Conservation (phyloP, 1,140 invertebrate species). For the Brevipalpus yothersi region DNA sequence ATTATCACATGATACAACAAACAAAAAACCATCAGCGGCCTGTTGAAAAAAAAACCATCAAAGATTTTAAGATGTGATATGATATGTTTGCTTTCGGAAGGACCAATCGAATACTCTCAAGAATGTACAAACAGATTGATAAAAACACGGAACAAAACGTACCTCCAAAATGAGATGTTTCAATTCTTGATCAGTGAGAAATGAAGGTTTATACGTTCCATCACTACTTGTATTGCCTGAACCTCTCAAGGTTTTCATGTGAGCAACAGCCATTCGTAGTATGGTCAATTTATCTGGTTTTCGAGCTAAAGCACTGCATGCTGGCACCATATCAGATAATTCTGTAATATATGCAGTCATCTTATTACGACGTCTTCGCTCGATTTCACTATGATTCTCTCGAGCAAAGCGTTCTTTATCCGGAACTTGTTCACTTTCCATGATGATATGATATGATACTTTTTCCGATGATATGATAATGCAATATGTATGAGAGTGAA, state of each 20-base stretch:
- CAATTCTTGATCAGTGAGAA: conserved; percentile 93
- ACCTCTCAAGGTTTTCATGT: conserved; percentile 89
- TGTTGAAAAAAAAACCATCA: conserved; percentile 13
- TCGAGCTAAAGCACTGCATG: conserved; percentile 79
- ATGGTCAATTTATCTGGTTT: conserved; percentile 99
- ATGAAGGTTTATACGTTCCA: conserved; percentile 90
- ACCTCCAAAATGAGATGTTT: conserved; percentile 91
- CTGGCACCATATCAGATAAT: conserved; percentile 98
- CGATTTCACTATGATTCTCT: conserved; percentile 99
- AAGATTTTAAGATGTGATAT: neutral
- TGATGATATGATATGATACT: neutral
- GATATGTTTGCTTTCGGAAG: neutral
- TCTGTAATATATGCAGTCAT: conserved; percentile 99
- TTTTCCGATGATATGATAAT: too few species aligned
- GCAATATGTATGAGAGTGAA: too few species aligned
- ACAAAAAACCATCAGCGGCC: conserved; percentile 95
- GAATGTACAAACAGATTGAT: neutral
- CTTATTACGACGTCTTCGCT: conserved; percentile 88
- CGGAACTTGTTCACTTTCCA: neutral
- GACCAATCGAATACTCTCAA: neutral
- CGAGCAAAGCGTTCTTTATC: neutral
- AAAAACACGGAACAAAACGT: neutral
- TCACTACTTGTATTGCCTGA: conserved; percentile 80
- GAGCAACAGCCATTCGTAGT: conserved; percentile 93
- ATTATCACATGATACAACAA: conserved; percentile 92